phyloP scores from a whole-genome alignment of 2,888 invertebrate genomes.

The Drosophila nr. medialis region DNA sequence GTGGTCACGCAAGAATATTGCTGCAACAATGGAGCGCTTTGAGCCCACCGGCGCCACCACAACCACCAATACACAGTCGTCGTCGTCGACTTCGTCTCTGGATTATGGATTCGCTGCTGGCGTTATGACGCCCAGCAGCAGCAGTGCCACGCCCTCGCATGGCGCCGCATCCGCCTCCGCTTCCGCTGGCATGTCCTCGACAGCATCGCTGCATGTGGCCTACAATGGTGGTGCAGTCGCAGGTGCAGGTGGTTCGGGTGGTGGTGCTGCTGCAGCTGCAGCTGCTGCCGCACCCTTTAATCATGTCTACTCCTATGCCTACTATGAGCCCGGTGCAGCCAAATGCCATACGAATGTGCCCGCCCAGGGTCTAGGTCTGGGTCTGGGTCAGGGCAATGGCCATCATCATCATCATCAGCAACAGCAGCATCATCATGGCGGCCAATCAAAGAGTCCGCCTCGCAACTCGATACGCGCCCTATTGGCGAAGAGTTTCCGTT shows the following conservation, averaged over 20 bases:
- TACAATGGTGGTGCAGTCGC: slow-evolving; percentile 62
- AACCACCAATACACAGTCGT: slow-evolving; percentile 77
- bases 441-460: slow-evolving; percentile 83
- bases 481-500: slow-evolving; percentile 83
- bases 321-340: slow-evolving; percentile 90
- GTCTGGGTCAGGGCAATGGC: slow-evolving; percentile 56
- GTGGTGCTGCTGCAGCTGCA: slow-evolving; percentile 21
- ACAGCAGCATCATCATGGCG: slow-evolving; percentile 23
- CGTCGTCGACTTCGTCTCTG: slow-evolving; percentile 79
- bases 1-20: slow-evolving; percentile 88
- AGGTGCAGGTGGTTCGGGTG: slow-evolving; percentile 6
- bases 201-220: slow-evolving; percentile 67
- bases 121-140: slow-evolving; percentile 81
- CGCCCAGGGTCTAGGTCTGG: slow-evolving; percentile 75
- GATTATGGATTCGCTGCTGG: slow-evolving; percentile 83
- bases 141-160: slow-evolving; percentile 77
- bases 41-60: slow-evolving; percentile 86
- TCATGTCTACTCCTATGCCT: slow-evolving; percentile 92
- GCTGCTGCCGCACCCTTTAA: slow-evolving; percentile 73
- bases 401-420: slow-evolving; percentile 16
- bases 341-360: slow-evolving; percentile 88
- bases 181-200: slow-evolving; percentile 58
- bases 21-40: slow-evolving; percentile 88
- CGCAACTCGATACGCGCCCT: slow-evolving; percentile 84
- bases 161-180: slow-evolving; percentile 46